Evolutionary conservation across 2,113 vertebrate species (phyloP).

Genomic region (Eupsittula cactorum): DNA sequence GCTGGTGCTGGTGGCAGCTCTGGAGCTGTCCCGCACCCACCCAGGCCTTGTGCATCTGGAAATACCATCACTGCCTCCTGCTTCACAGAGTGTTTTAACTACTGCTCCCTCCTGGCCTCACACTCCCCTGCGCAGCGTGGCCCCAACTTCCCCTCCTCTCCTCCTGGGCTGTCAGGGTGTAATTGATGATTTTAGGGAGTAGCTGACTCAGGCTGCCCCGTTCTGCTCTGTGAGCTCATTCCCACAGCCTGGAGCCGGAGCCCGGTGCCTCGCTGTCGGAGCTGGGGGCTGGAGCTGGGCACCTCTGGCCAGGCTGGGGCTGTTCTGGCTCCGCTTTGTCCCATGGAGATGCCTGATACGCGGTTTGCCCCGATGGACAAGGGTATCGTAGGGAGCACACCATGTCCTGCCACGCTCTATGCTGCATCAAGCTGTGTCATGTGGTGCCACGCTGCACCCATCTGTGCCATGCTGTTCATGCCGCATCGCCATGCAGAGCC

Average conservation of each 20-base stretch:
- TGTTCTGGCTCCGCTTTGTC: fast-evolving
- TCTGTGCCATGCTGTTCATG: neutral
- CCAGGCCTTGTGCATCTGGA: neutral
- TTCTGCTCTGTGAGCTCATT: slow-evolving; percentile 57
- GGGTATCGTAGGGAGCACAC: neutral
- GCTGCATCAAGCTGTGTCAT: neutral
- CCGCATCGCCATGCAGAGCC: fast-evolving
- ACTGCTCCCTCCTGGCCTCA: slow-evolving; percentile 8
- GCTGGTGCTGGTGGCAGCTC: neutral
- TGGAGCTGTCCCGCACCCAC: neutral
- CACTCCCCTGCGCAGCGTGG: neutral
- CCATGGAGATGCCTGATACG: fast-evolving
- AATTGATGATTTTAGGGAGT: slow-evolving; percentile 66
- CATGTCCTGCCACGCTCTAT: neutral
- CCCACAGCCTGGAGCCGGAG: neutral
- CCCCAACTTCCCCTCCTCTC: slow-evolving; percentile 51
- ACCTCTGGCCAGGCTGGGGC: neutral
- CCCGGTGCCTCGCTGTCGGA: fast-evolving
- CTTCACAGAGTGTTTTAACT: neutral
- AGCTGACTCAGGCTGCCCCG: slow-evolving; percentile 40
- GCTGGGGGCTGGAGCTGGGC: neutral
- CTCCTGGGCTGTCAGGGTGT: slow-evolving; percentile 2
- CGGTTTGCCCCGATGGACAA: fast-evolving
- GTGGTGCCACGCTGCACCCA: neutral
- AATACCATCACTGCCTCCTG: neutral